Base-by-base conservation (phyloP, 2,113 vertebrate species). In the Corythaeola cristata region DNA sequence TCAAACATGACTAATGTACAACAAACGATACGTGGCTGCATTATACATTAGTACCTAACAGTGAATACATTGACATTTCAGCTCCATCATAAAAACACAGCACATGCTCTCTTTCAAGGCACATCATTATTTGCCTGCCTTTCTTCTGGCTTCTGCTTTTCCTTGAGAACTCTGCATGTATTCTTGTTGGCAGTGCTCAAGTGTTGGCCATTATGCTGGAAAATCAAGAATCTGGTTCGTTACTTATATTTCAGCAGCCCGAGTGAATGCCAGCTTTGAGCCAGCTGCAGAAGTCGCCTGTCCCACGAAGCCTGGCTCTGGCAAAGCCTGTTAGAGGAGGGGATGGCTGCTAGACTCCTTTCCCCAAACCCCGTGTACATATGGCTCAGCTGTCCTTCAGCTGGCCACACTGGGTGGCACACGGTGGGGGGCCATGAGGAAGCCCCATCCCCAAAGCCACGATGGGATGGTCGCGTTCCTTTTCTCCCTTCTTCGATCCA, bases 41-140 rank as follows among this genome's bases (percentile, higher is more conserved):
- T 92, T 92, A 91, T 73, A 91, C 84, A 44, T 91, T 88, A 96
- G 84, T 23, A 89, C 74, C 84, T 77, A 76, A 81, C 86, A 81
- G 89, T 62, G 94, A 95, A 92, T 92, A 88, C 74, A 88, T 71
- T 94, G 90, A 91, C 84, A 95, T 95, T 97, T 95, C 87, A 95
- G 90, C 58, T 94, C 80, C 81, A 33, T 6, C 86, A 85, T 85
- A 88, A 89, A 92, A 74, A 56, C 12, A 23, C 20, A 50, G 84
- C 73, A 76, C 86, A 55, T 95, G 81, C 79, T 85, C 62, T 82
- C 80, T 82, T 92, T 76, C 84, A 92, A 87, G 59, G 89, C 76
- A 81, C 0, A 0, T 79, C 66, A 89, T 64, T 95, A 85, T 90
- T 58, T 81, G 45, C 56, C 81, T 92, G 89, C 32, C 86, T 85